These are phyloP conservation scores for Melanocharis versteri DNA, from an alignment of 2,113 vertebrate species.

Conservation along the genomic window DNA sequence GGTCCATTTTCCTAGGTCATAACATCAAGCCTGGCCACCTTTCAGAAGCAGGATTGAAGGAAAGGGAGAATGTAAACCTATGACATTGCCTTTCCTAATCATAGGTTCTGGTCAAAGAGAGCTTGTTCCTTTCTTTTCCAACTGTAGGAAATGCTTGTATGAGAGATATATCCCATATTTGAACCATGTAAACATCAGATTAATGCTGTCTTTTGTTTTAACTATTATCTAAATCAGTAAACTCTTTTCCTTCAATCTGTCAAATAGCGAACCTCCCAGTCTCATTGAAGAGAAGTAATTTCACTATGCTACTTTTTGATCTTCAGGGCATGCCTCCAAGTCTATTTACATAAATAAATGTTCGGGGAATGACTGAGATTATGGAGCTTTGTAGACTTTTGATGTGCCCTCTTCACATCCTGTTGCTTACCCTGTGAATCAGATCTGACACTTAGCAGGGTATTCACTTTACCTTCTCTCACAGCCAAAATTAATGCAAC, in stretches of 20 bases:
- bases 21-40: not conserved
- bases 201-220: constrained; percentile 39
- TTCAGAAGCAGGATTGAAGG: not conserved
- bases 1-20: not conserved
- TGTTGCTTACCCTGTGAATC: not conserved
- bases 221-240: not conserved
- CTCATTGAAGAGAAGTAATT: not conserved
- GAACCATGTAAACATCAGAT: constrained; percentile 4
- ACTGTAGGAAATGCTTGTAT: not conserved
- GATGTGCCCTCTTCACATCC: not conserved
- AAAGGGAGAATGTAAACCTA: not conserved
- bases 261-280: not conserved
- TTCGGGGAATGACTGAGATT: not conserved
- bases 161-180: not conserved
- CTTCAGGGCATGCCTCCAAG: not conserved
- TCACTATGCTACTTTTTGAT: not conserved
- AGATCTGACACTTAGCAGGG: not conserved
- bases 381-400: not conserved
- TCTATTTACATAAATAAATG: constrained; percentile 7
- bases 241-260: not conserved
- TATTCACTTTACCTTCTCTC: not conserved
- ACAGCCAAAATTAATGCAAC: not conserved
- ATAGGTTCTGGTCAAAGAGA: not conserved
- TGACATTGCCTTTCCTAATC: not conserved
- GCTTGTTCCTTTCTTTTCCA: not conserved